These are phyloP conservation scores for Streptopelia turtur DNA, from an alignment of 2,797 vertebrate genomes.

Conservation along the genomic window DNA sequence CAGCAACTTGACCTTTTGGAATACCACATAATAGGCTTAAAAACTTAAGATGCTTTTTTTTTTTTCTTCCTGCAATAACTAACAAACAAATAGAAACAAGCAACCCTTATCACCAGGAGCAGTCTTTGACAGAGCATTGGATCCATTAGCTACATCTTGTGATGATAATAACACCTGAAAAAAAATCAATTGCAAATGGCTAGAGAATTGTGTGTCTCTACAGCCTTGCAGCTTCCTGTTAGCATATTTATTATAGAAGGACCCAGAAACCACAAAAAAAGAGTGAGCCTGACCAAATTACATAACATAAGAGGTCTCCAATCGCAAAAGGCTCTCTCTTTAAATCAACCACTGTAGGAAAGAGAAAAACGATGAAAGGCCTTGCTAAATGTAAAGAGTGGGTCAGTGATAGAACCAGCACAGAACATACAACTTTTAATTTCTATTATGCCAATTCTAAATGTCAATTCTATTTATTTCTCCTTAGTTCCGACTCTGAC, in stretches of 20 bases:
- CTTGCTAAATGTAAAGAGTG: neutral
- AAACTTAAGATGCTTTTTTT: slow-evolving; percentile 22
- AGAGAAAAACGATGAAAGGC: neutral
- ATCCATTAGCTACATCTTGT: neutral
- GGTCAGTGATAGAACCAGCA: neutral
- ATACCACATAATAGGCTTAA: slow-evolving; percentile 51
- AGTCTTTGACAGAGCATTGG: neutral
- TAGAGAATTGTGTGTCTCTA: neutral
- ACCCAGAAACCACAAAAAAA: neutral
- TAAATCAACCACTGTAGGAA: neutral
- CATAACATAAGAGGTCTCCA: neutral
- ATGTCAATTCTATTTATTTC: neutral
- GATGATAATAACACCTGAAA: neutral
- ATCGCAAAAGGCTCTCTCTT: neutral
- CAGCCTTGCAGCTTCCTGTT: neutral
- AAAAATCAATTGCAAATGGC: neutral
- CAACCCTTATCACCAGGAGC: neutral
- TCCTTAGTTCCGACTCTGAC: neutral
- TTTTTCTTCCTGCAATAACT: neutral
- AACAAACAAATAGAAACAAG: slow-evolving; percentile 14
- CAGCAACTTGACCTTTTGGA: slow-evolving; percentile 57
- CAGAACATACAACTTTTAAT: neutral
- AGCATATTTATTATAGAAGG: neutral
- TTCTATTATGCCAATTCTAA: neutral
- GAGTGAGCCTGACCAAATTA: neutral